Evolutionary conservation across 2,888 invertebrate genomes (phyloP), one percentile per base, ranked within the genome.

Genomic region (Rotaria sp.): DNA sequence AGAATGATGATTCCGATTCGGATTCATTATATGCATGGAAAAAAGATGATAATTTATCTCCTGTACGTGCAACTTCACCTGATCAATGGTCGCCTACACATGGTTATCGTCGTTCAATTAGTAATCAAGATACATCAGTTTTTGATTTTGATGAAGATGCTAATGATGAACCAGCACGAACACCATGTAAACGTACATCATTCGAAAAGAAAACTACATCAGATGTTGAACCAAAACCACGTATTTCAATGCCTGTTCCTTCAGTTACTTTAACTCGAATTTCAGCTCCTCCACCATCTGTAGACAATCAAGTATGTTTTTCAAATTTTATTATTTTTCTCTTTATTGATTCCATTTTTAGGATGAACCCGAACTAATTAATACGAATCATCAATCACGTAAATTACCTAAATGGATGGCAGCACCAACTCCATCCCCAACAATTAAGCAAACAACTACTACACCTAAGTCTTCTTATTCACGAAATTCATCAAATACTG

Each of bases 81-180:
- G 67, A 67, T 38, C 35, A 67, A 30, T 67, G 67, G 67, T 67
- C 67, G 18, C 67, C 67, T 2, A 67, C 30, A 35, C 67, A 30
- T 35, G 35, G 67, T 7, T 67, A 67, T 38, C 67, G 35, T 21
- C 67, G 67, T 67, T 67, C 67, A 21, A n/a, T 35, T 18, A 38
- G 67, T 21, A 67, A 67, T 67, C 67, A 67, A 67, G 67, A 67
- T 67, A 35, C 21, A 67, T 67, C 67, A 13, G 30, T 67, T 1
- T 67, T 67, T 67, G 67, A 67, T 67, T 67, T 67, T 26, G 67
- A 67, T 67, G 67, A 67, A 21, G 67, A 67, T 67, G 13, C 35
- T 35, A 67, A 35, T 38, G 30, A 21, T 30, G 21, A 35, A 67
- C 30, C 35, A 67, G 8, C 57, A 4, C 0, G 4, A 59, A 59